Conservation (phyloP, 2,797 vertebrate species). For the Prunella strophiata region DNA sequence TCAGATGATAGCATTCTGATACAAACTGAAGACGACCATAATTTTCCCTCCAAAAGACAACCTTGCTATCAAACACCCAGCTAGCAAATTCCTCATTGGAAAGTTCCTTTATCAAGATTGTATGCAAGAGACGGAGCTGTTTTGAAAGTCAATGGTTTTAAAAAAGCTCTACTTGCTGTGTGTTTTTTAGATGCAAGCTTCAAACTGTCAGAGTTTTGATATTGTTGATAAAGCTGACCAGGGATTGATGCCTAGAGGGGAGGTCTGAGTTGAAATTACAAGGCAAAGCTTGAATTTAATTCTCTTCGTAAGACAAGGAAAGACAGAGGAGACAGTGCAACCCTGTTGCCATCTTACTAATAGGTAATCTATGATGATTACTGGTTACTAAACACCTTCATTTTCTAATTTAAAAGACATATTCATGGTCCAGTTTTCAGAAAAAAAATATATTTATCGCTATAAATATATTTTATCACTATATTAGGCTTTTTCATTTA, state of each 20-base stretch:
- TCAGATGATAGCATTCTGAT: conserved; percentile 57
- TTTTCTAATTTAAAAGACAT: neutral
- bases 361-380: neutral
- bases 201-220: conserved; percentile 76
- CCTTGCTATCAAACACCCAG: conserved; percentile 46
- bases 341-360: neutral
- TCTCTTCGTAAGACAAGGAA: conserved; percentile 21
- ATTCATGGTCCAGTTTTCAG: neutral
- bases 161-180: conserved; percentile 32
- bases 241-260: conserved; percentile 67
- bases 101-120: conserved; percentile 71
- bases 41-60: conserved; percentile 65
- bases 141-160: conserved; percentile 77
- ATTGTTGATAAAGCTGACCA: conserved; percentile 71
- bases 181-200: conserved; percentile 70
- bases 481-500: neutral
- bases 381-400: neutral
- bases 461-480: neutral
- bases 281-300: conserved; percentile 71
- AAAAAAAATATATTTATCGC: neutral
- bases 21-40: conserved; percentile 40
- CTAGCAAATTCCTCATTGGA: conserved; percentile 56
- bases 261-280: conserved; percentile 69
- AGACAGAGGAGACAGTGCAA: neutral
- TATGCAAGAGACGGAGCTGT: conserved; percentile 58